These are phyloP conservation scores for Alaudala cheleensis DNA, from an alignment of 2,113 vertebrate genomes.

Conservation along the genomic window DNA sequence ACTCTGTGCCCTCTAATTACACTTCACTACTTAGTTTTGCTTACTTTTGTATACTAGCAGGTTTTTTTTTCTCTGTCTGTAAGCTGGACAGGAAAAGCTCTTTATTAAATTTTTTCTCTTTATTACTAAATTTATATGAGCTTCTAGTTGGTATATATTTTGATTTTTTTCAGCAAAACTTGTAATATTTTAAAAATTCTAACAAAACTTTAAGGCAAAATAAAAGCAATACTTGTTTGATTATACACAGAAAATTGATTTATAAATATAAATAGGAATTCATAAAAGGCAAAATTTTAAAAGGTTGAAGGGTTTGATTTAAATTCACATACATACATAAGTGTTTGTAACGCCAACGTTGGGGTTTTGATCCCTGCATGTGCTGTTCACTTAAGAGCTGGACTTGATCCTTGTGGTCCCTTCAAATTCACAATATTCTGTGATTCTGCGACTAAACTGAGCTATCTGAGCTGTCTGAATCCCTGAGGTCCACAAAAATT, in stretches of 20 bases:
- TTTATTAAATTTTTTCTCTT: background rate
- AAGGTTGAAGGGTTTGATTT: background rate
- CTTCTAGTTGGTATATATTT: background rate
- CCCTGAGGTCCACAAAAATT: background rate
- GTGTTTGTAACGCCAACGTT: fast-evolving
- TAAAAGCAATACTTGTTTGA: background rate
- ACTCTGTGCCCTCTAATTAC: background rate
- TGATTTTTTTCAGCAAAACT: background rate
- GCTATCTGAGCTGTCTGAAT: background rate
- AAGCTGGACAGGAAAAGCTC: fast-evolving
- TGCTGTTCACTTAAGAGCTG: background rate
- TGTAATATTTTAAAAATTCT: background rate
- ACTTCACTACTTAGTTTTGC: background rate
- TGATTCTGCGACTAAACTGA: background rate
- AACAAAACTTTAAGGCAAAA: background rate
- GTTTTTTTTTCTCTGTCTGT: background rate
- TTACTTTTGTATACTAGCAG: background rate
- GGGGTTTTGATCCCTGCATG: background rate
- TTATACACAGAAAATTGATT: background rate
- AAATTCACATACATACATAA: background rate
- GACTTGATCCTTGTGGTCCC: background rate
- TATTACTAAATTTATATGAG: background rate
- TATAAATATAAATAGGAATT: background rate
- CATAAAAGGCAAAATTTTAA: background rate
- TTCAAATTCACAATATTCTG: background rate